These are phyloP conservation scores for Picathartes gymnocephalus DNA, from an alignment of 2,113 vertebrate species.

Conservation along the genomic window DNA sequence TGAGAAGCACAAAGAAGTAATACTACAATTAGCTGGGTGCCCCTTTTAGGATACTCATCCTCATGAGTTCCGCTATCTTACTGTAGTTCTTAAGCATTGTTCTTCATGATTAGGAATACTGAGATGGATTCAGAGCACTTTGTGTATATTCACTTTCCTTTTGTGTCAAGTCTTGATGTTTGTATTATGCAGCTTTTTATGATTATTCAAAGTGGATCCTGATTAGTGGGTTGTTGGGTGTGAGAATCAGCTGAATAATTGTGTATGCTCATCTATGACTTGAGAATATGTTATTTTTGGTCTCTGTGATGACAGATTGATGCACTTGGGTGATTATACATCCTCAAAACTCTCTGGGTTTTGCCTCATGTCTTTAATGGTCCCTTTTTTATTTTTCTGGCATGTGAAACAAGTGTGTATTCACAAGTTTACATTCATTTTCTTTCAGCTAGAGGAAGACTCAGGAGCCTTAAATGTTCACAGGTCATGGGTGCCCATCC, in stretches of 20 bases:
- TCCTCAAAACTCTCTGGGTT: not conserved
- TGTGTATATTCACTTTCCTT: not conserved
- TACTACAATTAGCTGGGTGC: not conserved
- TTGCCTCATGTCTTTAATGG: not conserved
- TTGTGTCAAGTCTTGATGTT: not conserved
- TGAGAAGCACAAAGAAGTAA: not conserved
- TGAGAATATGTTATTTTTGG: not conserved
- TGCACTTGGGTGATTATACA: not conserved
- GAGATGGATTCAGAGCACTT: not conserved
- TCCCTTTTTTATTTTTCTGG: not conserved
- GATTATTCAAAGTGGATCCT: rapidly evolving
- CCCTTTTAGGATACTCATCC: not conserved
- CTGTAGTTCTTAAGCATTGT: not conserved
- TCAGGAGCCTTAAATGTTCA: not conserved
- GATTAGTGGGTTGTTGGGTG: not conserved
- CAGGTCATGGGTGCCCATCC: not conserved
- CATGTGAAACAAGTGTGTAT: not conserved
- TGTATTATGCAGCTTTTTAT: not conserved
- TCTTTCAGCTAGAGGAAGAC: not conserved
- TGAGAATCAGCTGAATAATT: not conserved
- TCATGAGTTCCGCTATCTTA: rapidly evolving
- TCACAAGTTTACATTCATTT: not conserved
- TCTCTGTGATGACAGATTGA: not conserved
- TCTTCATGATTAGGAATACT: not conserved
- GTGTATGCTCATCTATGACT: not conserved